phyloP scores from a whole-genome alignment of 2,113 vertebrate species.

The Haemorhous mexicanus region DNA sequence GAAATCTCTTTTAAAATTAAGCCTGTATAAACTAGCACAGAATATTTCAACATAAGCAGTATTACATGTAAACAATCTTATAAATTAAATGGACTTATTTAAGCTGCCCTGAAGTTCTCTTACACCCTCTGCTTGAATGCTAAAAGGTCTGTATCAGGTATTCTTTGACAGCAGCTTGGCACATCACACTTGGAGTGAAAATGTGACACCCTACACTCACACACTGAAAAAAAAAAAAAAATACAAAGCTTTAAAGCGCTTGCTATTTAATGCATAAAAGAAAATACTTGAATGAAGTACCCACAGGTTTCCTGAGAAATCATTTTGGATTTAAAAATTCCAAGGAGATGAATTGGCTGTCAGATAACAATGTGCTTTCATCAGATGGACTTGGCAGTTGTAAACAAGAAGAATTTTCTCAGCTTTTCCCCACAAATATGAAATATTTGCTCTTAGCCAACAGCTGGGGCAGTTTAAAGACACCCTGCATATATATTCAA shows the following conservation, averaged over 20 bases:
- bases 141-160: not conserved
- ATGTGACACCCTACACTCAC: not conserved
- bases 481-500: slow-evolving; percentile 73
- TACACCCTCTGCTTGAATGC: not conserved
- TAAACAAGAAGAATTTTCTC: slow-evolving; percentile 81
- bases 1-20: not conserved
- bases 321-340: slow-evolving; percentile 74
- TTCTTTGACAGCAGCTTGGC: not conserved
- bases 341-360: slow-evolving; percentile 82
- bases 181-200: not conserved
- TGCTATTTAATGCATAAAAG: slow-evolving; percentile 33
- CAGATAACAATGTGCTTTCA: slow-evolving; percentile 79
- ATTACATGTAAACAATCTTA: not conserved
- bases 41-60: not conserved
- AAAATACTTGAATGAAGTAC: slow-evolving; percentile 69
- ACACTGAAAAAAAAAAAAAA: not conserved
- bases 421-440: slow-evolving; percentile 82
- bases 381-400: slow-evolving; percentile 82
- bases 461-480: slow-evolving; percentile 77
- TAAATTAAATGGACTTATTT: not conserved
- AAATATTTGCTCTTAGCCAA: slow-evolving; percentile 81
- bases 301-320: slow-evolving; percentile 77
- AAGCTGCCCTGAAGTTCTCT: not conserved
- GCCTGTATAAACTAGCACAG: not conserved
- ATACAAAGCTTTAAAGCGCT: not conserved